Conservation (phyloP, 2,797 vertebrate species). For the Harpagifer antarcticus region DNA sequence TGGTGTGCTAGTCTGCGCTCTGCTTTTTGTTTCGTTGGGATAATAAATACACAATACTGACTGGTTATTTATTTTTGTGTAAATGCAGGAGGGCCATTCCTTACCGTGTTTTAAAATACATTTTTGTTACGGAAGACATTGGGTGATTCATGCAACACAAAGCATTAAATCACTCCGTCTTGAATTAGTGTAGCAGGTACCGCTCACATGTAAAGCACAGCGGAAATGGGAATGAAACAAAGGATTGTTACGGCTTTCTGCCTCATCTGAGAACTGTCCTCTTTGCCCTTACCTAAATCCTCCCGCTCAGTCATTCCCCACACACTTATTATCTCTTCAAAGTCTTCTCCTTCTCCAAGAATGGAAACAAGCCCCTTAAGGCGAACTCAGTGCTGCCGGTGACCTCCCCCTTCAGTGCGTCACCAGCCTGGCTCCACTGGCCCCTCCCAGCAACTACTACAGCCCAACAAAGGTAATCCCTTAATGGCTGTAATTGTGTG, state of each 20-base stretch:
- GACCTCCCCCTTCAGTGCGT: conserved; percentile 42
- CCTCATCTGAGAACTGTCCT: conserved; percentile 34
- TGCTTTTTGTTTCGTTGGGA: neutral
- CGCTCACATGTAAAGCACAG: neutral
- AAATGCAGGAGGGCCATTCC: neutral
- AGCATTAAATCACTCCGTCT: neutral
- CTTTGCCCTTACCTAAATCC: conserved; percentile 28
- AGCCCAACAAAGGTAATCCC: conserved; percentile 71
- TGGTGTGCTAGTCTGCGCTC: neutral
- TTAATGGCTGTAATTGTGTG: conserved; percentile 73
- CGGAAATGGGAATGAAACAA: neutral
- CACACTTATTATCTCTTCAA: conserved; percentile 56
- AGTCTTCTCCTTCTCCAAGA: conserved; percentile 54
- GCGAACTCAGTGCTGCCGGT: conserved; percentile 36
- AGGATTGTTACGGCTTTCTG: neutral
- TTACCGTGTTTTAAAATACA: neutral
- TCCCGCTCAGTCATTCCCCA: conserved; percentile 24
- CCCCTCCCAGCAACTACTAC: conserved; percentile 53
- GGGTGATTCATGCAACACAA: neutral
- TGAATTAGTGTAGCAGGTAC: neutral
- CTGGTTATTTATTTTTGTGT: neutral
- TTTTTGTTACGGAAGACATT: neutral
- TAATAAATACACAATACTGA: neutral
- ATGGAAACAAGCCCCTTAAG: conserved; percentile 71
- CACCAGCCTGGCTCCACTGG: conserved; percentile 31